These are phyloP conservation scores for Rhaphigaster nebulosa DNA, from an alignment of 2,888 invertebrate species.

Conservation along the genomic window DNA sequence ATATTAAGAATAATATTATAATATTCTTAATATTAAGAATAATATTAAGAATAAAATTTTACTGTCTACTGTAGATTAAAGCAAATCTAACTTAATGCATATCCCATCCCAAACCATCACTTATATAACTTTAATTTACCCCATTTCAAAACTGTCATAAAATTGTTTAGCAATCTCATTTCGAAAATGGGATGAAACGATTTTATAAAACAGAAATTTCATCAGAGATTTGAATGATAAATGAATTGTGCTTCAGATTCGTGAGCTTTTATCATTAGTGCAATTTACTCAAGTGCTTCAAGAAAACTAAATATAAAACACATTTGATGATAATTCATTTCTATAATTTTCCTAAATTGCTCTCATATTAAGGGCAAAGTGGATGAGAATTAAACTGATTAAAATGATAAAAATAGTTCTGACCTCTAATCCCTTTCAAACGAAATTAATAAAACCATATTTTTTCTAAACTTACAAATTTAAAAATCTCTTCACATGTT, in stretches of 20 bases:
- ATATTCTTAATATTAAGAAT: no score
- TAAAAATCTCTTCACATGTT: no score
- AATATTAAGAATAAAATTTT: no score
- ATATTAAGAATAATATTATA: no score
- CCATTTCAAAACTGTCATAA: no score
- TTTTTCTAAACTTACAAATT: no score
- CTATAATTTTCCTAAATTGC: not conserved
- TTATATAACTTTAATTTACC: no score
- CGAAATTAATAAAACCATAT: not conserved
- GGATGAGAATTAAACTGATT: not conserved
- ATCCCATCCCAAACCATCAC: no score
- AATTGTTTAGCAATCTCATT: no score
- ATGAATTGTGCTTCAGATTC: not conserved
- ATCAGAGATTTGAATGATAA: not conserved
- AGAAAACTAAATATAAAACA: not conserved
- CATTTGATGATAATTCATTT: not conserved
- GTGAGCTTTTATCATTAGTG: not conserved
- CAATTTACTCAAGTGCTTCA: not conserved
- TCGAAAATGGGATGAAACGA: not conserved
- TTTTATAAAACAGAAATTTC: not conserved
- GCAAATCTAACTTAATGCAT: no score
- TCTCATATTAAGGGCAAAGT: not conserved
- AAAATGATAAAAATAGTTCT: not conserved
- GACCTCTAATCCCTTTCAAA: not conserved
- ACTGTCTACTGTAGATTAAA: no score